Evolutionary conservation across 2,797 vertebrate genomes (phyloP).

Genomic region (Oryzias dopingdopingensis): DNA sequence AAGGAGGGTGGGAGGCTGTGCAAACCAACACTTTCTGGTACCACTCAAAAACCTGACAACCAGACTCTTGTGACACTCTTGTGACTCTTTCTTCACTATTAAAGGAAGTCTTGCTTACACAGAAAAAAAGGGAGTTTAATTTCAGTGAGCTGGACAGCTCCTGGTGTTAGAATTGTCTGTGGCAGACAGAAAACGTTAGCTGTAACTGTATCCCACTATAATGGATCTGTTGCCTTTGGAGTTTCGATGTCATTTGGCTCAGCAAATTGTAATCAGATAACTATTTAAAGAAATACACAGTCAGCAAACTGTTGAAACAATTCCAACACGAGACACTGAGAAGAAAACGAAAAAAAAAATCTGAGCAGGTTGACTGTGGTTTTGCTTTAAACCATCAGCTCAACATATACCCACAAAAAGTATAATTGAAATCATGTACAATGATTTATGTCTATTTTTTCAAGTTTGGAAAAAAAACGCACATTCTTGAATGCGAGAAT

Average conservation of each 20-base stretch:
- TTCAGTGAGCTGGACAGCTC: neutral
- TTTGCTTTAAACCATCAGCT: too few relatives aligned
- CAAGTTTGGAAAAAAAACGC: too few relatives aligned
- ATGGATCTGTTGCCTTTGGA: neutral
- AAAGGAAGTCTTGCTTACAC: conserved; percentile 19
- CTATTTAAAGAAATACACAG: too few relatives aligned
- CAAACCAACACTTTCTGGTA: conserved; percentile 10
- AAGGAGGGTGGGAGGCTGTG: conserved; percentile 12
- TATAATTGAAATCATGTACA: too few relatives aligned
- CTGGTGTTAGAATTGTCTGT: conserved; percentile 7
- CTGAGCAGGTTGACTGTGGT: too few relatives aligned
- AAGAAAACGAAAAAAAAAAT: neutral
- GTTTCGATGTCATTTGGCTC: conserved; percentile 11
- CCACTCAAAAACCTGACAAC: conserved; percentile 13
- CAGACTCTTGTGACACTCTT: conserved; percentile 22
- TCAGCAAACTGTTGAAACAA: neutral
- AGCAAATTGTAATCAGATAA: too few relatives aligned
- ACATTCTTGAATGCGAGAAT: too few relatives aligned
- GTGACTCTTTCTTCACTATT: conserved; percentile 9
- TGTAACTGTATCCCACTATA: neutral
- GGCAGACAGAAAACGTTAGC: neutral
- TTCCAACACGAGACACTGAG: neutral
- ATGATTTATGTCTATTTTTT: too few relatives aligned
- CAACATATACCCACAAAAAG: too few relatives aligned
- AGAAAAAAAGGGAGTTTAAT: conserved; percentile 19